A percentile compares a stretch with the other conserved stretches of the same genome.
These are phyloP conservation scores for Samia ricini DNA, from an alignment of 1,140 invertebrate genomes.

Conservation along the genomic window DNA sequence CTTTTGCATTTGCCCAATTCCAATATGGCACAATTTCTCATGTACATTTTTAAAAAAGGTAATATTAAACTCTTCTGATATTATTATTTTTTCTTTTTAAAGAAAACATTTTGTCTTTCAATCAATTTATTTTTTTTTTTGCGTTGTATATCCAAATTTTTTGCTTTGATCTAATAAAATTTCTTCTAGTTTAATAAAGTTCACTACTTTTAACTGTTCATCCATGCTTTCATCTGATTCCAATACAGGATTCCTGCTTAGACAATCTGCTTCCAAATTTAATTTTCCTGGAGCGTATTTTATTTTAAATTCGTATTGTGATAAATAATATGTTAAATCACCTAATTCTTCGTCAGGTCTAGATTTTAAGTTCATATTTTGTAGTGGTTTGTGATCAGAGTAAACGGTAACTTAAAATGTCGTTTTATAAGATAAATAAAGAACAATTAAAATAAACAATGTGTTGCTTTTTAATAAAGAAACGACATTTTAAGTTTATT, in stretches of 20 bases:
- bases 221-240: background rate
- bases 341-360: background rate
- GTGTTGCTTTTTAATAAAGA: too few species aligned
- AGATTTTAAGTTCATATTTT: background rate
- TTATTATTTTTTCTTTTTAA: background rate
- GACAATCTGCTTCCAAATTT: background rate
- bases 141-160: too few species aligned
- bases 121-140: background rate
- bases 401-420: background rate
- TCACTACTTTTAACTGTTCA: background rate
- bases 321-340: background rate
- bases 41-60: background rate
- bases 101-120: background rate
- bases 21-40: background rate
- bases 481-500: too few species aligned
- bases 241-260: too few species aligned
- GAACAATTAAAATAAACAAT: too few species aligned
- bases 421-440: too few species aligned
- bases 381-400: background rate
- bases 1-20: background rate
- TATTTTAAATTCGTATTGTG: background rate
- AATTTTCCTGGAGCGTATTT: background rate
- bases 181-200: background rate
- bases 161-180: background rate
- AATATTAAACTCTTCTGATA: background rate